Evolutionary conservation across 2,113 vertebrate species (phyloP).

Genomic region (Oxyura jamaicensis): DNA sequence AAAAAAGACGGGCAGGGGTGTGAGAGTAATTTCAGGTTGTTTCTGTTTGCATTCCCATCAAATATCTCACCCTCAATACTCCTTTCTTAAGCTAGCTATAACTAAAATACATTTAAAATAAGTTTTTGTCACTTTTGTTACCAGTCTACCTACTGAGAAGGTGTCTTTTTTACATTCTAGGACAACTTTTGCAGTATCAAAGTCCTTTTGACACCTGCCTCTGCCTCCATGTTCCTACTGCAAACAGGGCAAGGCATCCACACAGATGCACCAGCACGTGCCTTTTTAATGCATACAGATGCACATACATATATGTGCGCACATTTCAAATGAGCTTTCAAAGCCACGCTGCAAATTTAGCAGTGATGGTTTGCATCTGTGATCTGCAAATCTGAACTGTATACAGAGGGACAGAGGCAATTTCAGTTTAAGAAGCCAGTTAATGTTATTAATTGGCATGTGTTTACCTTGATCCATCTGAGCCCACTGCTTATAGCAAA

Average conservation of each 20-base stretch:
- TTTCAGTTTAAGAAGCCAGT: not conserved
- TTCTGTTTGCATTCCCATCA: not conserved
- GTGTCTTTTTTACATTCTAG: not conserved
- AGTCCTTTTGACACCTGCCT: not conserved
- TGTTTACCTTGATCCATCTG: not conserved
- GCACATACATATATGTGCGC: accelerated
- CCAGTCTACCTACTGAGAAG: not conserved
- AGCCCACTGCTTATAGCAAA: not conserved
- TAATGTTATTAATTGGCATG: not conserved
- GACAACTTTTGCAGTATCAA: not conserved
- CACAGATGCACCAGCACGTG: not conserved
- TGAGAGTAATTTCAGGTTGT: not conserved
- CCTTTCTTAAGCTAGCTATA: not conserved
- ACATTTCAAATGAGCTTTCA: not conserved
- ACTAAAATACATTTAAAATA: not conserved
- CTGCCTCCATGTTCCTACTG: not conserved
- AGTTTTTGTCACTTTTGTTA: not conserved
- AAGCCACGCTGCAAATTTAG: not conserved
- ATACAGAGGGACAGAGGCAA: not conserved
- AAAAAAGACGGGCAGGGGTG: not conserved
- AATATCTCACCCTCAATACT: not conserved
- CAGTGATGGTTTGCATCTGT: not conserved
- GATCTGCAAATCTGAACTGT: not conserved
- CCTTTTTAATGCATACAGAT: not conserved
- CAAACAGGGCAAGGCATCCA: not conserved